phyloP scores from a whole-genome alignment of 2,113 vertebrate species.

The Xiphias gladius region DNA sequence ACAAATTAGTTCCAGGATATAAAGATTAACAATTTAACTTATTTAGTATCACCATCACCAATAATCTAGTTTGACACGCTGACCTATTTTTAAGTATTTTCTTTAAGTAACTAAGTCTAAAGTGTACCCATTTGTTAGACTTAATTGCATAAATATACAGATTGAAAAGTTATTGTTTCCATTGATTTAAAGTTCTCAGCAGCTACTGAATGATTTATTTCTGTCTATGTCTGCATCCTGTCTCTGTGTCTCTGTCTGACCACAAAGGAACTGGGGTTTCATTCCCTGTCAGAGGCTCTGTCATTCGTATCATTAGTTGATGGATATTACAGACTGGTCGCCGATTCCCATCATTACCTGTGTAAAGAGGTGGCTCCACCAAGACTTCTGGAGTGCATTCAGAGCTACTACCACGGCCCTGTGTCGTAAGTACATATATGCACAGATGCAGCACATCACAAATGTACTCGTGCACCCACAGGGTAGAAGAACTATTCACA shows the following conservation, averaged over 20 bases:
- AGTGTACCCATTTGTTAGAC: not conserved
- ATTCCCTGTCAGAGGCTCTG: slow-evolving; percentile 90
- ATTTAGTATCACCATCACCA: not conserved
- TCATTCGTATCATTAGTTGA: slow-evolving; percentile 97
- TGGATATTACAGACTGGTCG: slow-evolving; percentile 95
- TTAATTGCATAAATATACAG: not conserved
- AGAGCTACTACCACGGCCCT: slow-evolving; percentile 95
- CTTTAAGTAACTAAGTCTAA: not conserved
- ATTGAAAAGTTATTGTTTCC: not conserved
- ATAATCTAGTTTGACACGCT: not conserved
- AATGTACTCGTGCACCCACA: not conserved
- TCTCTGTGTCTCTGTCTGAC: not conserved
- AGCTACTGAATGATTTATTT: not conserved
- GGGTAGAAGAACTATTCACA: not conserved
- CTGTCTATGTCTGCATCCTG: not conserved
- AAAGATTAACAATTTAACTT: not conserved
- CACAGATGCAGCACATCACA: not conserved
- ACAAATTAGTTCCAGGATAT: not conserved
- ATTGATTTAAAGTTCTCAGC: not conserved
- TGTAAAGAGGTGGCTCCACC: slow-evolving; percentile 96
- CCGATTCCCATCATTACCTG: slow-evolving; percentile 95
- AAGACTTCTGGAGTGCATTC: slow-evolving; percentile 91
- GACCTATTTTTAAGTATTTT: not conserved
- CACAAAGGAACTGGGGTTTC: slow-evolving; percentile 93
- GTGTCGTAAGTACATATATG: slow-evolving; percentile 90